Evolutionary conservation across 2,113 vertebrate genomes (phyloP).

Genomic region (Podilymbus podiceps): DNA sequence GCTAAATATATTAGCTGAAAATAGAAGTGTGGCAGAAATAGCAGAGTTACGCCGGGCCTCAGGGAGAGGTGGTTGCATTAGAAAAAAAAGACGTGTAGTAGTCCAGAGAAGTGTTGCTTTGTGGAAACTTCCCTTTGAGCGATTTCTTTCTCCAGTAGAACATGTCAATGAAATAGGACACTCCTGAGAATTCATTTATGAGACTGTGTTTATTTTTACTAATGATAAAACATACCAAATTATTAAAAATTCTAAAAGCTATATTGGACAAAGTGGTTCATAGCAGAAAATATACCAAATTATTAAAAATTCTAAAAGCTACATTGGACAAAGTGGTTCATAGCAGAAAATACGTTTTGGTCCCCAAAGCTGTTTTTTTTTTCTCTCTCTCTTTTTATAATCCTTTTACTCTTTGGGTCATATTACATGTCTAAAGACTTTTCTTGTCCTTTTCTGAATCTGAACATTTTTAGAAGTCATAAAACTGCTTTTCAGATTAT

Average conservation of each 20-base stretch:
- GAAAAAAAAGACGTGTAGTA: background rate
- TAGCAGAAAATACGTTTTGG: background rate
- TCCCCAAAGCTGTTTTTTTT: background rate
- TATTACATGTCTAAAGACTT: background rate
- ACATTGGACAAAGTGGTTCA: background rate
- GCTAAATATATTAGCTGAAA: background rate
- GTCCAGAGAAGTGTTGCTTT: background rate
- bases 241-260: background rate
- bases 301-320: background rate
- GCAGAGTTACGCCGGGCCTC: background rate
- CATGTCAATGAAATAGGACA: background rate
- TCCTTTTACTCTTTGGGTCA: background rate
- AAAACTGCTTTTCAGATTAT: background rate
- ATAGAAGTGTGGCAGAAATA: background rate
- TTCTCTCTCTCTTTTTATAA: background rate
- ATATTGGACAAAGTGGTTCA: background rate
- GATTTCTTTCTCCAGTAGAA: background rate
- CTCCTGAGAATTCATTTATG: background rate
- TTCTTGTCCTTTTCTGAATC: background rate
- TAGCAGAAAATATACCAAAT: background rate
- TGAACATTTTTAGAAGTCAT: background rate
- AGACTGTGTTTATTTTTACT: background rate
- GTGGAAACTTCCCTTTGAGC: background rate
- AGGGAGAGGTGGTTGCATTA: background rate
- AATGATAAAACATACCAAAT: background rate